These are phyloP conservation scores for Tenthredo notha DNA, from an alignment of 2,888 invertebrate genomes.

Conservation along the genomic window DNA sequence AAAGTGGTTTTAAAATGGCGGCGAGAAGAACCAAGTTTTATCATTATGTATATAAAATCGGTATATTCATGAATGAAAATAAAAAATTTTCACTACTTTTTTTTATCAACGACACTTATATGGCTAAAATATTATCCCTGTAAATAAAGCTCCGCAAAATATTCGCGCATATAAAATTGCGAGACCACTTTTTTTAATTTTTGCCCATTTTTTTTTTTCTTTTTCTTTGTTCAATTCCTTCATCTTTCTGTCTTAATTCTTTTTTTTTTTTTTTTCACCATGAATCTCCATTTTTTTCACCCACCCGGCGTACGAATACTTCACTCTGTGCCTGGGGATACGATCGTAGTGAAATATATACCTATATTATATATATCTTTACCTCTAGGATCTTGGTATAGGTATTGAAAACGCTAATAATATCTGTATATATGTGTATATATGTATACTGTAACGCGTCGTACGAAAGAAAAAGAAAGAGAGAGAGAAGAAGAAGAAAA, in stretches of 20 bases:
- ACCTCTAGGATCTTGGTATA: neutral
- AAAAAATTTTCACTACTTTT: neutral
- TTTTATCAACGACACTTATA: neutral
- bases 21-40: slow-evolving; percentile 30
- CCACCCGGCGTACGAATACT: neutral
- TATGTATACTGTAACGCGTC: neutral
- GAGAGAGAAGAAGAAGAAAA: neutral
- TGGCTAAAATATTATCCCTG: neutral
- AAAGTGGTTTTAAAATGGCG: slow-evolving; percentile 47
- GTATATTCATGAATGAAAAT: neutral
- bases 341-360: neutral
- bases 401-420: slow-evolving; percentile 14
- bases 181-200: neutral
- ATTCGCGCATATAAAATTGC: neutral
- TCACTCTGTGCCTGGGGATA: neutral
- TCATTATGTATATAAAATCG: neutral
- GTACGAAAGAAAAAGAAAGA: neutral
- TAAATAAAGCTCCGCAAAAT: neutral
- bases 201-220: neutral
- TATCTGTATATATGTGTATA: neutral
- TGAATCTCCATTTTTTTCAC: neutral
- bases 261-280: neutral
- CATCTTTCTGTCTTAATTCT: neutral
- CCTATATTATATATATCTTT: neutral
- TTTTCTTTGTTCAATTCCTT: neutral